phyloP scores from a whole-genome alignment of 2,113 vertebrate genomes.

The Boulengeromyrus knoepffleri region DNA sequence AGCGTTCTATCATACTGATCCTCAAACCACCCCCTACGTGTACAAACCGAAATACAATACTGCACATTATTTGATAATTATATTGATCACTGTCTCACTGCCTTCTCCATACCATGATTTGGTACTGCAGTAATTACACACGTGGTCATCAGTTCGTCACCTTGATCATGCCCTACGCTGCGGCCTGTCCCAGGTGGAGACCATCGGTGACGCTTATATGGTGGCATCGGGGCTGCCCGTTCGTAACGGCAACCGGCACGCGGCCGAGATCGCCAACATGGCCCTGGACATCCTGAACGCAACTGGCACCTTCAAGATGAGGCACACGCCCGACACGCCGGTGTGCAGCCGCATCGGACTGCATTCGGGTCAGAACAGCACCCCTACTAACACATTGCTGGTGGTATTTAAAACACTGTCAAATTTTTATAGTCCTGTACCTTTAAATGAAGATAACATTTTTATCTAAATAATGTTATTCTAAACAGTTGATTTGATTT shows the following conservation, averaged over 20 bases:
- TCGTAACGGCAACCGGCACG: conserved; percentile 59
- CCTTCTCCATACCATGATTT: not conserved
- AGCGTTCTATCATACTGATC: not conserved
- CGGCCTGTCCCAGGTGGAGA: conserved; percentile 59
- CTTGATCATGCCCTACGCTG: not conserved
- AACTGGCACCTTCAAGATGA: conserved; percentile 71
- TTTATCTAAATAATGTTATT: not conserved
- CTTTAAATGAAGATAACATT: not conserved
- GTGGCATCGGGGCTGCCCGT: conserved; percentile 64
- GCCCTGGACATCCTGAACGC: conserved; percentile 69
- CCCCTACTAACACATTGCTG: not conserved
- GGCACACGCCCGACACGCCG: conserved; percentile 69
- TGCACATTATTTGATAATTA: not conserved
- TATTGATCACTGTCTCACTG: not conserved
- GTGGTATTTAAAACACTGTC: not conserved
- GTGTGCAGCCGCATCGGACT: conserved; percentile 68
- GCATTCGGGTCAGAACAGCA: conserved; percentile 55
- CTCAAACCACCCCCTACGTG: not conserved
- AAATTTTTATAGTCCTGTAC: not conserved
- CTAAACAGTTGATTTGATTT: not conserved
- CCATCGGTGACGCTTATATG: conserved; percentile 39
- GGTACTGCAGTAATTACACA: not conserved
- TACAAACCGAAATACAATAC: not conserved
- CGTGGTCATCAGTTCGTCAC: not conserved
- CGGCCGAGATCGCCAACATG: conserved; percentile 70